Evolutionary conservation across 2,888 invertebrate genomes (phyloP).

Genomic region (Melitaea athalia): DNA sequence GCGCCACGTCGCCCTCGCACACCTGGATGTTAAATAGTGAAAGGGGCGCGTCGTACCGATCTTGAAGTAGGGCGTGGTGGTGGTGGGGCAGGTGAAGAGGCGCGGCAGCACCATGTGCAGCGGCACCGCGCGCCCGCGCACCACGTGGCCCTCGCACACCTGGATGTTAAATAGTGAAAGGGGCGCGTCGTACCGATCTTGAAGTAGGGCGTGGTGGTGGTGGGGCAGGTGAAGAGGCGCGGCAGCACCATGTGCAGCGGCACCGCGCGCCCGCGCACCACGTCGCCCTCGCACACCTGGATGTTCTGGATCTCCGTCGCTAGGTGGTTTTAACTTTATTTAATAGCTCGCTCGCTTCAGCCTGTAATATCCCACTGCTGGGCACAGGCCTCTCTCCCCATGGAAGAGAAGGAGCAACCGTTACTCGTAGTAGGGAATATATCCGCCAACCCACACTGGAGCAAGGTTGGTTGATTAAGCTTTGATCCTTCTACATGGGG

Average conservation of each 20-base stretch:
- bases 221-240: conserved; percentile 96
- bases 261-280: conserved; percentile 89
- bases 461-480: too few relatives aligned
- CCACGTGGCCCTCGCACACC: too few relatives aligned
- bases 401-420: too few relatives aligned
- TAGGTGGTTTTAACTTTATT: conserved; percentile 51
- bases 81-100: conserved; percentile 96
- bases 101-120: conserved; percentile 98
- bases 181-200: conserved; percentile 92
- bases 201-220: conserved; percentile 93
- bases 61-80: conserved; percentile 95
- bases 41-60: conserved; percentile 88
- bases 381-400: too few relatives aligned
- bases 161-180: conserved; percentile 16
- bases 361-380: too few relatives aligned
- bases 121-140: conserved; percentile 92
- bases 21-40: not conserved
- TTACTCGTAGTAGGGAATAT: too few relatives aligned
- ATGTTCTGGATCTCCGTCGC: conserved; percentile 99
- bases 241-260: conserved; percentile 98
- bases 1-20: too few relatives aligned
- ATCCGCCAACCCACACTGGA: too few relatives aligned
- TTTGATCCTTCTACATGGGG: too few relatives aligned
- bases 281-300: conserved; percentile 97
- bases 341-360: too few relatives aligned